phyloP scores from a whole-genome alignment of 2,888 invertebrate species.

The Artemia sp. region DNA sequence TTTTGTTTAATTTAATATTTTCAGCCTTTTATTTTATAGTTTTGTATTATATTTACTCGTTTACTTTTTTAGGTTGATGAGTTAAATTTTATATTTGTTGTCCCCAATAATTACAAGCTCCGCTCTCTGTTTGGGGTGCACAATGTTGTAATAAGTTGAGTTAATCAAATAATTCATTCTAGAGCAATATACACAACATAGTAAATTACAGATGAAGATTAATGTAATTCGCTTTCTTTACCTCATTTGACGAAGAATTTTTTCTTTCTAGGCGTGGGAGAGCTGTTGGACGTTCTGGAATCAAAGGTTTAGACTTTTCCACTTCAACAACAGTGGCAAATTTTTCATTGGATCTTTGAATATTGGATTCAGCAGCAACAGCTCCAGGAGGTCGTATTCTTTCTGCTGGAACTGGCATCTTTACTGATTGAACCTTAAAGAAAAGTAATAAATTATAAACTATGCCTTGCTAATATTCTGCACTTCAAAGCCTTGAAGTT shows the following conservation, averaged over 20 bases:
- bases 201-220: no score
- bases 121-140: no score
- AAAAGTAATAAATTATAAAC: not conserved
- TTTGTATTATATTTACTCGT: no score
- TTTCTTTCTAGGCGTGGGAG: slow-evolving; percentile 18
- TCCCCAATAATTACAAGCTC: no score
- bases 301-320: slow-evolving; percentile 17
- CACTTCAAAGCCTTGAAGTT: not conserved
- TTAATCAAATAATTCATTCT: no score
- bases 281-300: slow-evolving; percentile 21
- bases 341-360: not conserved
- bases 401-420: slow-evolving; percentile 18
- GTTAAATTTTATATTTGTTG: no score
- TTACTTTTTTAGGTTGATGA: no score
- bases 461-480: no score
- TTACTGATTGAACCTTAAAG: slow-evolving; percentile 18
- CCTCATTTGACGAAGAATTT: slow-evolving; percentile 15
- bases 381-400: slow-evolving; percentile 14
- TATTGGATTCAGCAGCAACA: not conserved
- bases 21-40: no score
- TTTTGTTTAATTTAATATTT: no score
- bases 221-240: not conserved
- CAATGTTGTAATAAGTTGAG: no score
- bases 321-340: slow-evolving; percentile 17
- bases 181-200: no score